A percentile compares a stretch with the other conserved stretches of the same genome.
Evolutionary conservation across 2,113 vertebrate species (phyloP).

Genomic region (Lanius collurio): DNA sequence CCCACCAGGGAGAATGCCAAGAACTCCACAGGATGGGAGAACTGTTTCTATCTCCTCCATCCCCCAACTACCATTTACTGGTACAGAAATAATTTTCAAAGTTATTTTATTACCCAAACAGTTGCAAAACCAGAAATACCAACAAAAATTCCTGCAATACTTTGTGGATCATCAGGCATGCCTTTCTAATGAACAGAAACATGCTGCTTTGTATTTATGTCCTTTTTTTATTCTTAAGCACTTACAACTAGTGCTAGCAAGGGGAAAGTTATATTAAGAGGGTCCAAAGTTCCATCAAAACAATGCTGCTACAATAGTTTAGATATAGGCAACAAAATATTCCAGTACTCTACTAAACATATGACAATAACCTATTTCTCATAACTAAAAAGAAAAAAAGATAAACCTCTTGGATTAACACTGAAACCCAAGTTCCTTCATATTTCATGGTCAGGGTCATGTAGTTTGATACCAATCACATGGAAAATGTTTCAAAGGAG

Average conservation of each 20-base stretch:
- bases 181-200: neutral
- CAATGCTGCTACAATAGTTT: neutral
- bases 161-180: neutral
- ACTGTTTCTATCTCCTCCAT: fast-evolving
- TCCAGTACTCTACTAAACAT: neutral
- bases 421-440: neutral
- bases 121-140: neutral
- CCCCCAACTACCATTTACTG: neutral
- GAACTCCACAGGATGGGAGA: neutral
- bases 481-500: neutral
- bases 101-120: neutral
- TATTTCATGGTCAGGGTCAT: neutral
- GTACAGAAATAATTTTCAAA: neutral
- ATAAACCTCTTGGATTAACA: neutral
- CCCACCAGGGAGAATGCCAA: neutral
- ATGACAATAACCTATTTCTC: neutral
- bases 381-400: neutral
- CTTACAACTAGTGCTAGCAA: neutral
- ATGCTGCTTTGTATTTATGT: neutral
- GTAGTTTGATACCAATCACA: neutral
- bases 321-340: neutral
- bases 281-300: neutral
- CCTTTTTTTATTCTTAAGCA: neutral
- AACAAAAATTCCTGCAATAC: neutral
- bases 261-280: neutral